phyloP scores from a whole-genome alignment of 53 echinoderm and acorn worm genomes.

The Zoroaster sp. region DNA sequence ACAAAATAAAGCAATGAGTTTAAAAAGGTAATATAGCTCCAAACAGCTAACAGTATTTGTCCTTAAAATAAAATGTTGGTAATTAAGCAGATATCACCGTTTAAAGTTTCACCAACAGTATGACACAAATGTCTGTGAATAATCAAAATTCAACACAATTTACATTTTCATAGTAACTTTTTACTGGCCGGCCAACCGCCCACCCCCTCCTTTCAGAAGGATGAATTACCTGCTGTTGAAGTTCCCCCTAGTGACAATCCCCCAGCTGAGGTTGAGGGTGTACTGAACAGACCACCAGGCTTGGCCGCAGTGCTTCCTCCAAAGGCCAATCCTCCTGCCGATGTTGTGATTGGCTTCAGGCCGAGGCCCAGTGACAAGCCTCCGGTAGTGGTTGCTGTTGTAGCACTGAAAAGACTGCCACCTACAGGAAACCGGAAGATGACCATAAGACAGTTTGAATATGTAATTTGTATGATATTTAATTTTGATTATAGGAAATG shows the following conservation, averaged over 20 bases:
- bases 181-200: not conserved
- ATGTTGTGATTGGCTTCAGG: conserved; percentile 6
- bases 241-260: conserved; percentile 40
- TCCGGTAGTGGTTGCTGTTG: not conserved
- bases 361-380: conserved; percentile 18
- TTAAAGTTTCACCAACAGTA: too few species aligned
- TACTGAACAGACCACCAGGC: conserved; percentile 25
- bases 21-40: too few species aligned
- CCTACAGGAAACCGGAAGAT: not conserved
- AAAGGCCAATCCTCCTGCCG: conserved; percentile 22
- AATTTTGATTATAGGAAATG: too few species aligned
- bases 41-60: too few species aligned
- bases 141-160: not conserved
- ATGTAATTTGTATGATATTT: too few species aligned
- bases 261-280: conserved; percentile 1
- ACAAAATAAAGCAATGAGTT: too few species aligned
- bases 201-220: too few species aligned
- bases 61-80: too few species aligned
- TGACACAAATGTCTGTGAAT: too few species aligned
- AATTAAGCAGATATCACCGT: too few species aligned
- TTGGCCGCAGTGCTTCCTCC: conserved; percentile 26
- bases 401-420: not conserved
- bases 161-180: not conserved
- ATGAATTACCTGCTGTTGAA: conserved; percentile 23
- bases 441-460: not conserved